Evolutionary conservation across 2,888 invertebrate genomes (phyloP), one percentile per base, ranked within the genome.

Genomic region (Campoplex capitator): DNA sequence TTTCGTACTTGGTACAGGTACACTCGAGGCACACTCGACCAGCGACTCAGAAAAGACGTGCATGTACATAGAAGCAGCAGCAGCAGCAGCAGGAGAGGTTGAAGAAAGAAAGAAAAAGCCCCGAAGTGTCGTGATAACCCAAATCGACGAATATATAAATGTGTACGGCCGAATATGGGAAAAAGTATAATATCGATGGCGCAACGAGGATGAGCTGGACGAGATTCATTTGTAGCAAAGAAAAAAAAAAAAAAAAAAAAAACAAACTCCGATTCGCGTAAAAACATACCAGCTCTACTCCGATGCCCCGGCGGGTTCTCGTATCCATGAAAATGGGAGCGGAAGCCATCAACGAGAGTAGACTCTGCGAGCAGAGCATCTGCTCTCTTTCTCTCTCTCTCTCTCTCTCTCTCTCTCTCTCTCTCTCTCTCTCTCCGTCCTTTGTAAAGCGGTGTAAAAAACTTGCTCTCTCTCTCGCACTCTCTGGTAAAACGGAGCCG

Each of bases 81-180:
- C 23, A 23, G 23, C 23, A 23, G 23, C 23, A 38, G 38, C 3
- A 74, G 82, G 42, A 42, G 65, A 45, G 48, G 23, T 71, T 35
- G 65, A 32, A 70, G 62, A 68, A 51, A 38, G 68, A 76, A 45
- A 56, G 73, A 28, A 56, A 56, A 56, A 65, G 54, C 73, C 73
- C 77, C 28, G 42, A 38, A 77, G 85, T 81, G 73, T 85, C 76
- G 75, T 48, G 81, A 58, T 85, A 81, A 81, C 85, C 85, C 48
- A 85, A 85, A 85, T 85, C 85, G 77, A 62, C 81, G 78, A 84
- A 84, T 28, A 84, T 28, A 16, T 32, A 28, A 28, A 32, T 32
- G 62, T 35, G 35, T 35, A 35, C 32, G 42, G 32, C 51, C 51
- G 38, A 38, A 56, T 18, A 13, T 23, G 74, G 23, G 13, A 28